phyloP scores from a whole-genome alignment of 2,797 vertebrate species.

The Schizothorax lantsangensis region DNA sequence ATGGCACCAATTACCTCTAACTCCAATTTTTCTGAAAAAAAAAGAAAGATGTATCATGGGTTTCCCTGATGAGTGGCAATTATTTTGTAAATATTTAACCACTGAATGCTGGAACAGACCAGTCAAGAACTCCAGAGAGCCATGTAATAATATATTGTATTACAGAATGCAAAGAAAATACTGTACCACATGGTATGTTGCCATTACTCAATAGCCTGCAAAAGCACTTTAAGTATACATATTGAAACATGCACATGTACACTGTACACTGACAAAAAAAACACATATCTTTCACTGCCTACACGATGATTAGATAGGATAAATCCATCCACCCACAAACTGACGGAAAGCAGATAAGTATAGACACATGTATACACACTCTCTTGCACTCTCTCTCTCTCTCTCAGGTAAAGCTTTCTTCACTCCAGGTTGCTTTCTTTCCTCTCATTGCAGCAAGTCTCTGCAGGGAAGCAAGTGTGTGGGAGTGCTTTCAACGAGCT shows the following conservation, averaged over 20 bases:
- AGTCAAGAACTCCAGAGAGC: neutral
- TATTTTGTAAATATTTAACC: neutral
- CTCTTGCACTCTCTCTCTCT: neutral
- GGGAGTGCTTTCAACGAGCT: conserved; percentile 44
- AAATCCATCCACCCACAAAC: conserved; percentile 33
- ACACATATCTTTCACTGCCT: conserved; percentile 10
- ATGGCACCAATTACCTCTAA: neutral
- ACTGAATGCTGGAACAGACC: neutral
- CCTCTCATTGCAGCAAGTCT: conserved; percentile 37
- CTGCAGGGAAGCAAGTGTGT: conserved; percentile 44
- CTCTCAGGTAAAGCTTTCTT: conserved; percentile 37
- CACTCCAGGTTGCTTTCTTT: conserved; percentile 40
- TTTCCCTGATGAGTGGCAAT: neutral
- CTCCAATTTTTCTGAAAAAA: neutral
- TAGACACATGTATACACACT: conserved; percentile 24
- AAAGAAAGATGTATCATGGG: neutral
- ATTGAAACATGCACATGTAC: conserved; percentile 17
- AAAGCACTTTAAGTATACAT: neutral
- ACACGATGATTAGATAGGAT: neutral
- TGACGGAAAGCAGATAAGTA: conserved; percentile 34
- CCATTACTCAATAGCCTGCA: neutral
- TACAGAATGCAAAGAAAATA: neutral
- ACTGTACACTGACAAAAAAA: conserved; percentile 13
- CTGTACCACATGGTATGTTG: neutral
- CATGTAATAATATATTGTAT: neutral